Evolutionary conservation across 2,113 vertebrate species (phyloP).

Genomic region (Pipa parva): DNA sequence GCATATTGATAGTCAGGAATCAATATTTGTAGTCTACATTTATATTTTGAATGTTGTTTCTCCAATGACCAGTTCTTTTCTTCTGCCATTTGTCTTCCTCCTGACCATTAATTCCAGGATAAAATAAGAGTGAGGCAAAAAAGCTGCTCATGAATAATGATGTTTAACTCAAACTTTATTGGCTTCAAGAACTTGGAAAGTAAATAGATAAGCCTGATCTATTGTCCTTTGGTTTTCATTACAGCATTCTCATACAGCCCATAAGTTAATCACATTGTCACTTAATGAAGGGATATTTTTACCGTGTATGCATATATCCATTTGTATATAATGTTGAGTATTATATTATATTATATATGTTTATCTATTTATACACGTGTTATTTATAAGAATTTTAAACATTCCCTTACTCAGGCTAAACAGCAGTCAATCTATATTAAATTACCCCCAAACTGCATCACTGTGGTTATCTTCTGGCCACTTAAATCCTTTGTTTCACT

Average conservation of each 20-base stretch:
- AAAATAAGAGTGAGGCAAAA: slow-evolving; percentile 50
- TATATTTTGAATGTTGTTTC: slow-evolving; percentile 46
- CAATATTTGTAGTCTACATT: slow-evolving; percentile 55
- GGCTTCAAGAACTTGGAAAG: slow-evolving; percentile 34
- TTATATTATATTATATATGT: too few species aligned
- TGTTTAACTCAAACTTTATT: slow-evolving; percentile 34
- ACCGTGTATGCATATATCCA: too few species aligned
- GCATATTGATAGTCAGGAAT: slow-evolving; percentile 49
- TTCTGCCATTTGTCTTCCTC: slow-evolving; percentile 47
- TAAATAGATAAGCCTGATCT: slow-evolving; percentile 36
- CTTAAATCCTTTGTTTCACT: too few species aligned
- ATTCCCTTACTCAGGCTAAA: too few species aligned
- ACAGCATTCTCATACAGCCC: slow-evolving; percentile 1
- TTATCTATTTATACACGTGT: too few species aligned
- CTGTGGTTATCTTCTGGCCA: too few species aligned
- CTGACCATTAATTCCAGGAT: slow-evolving; percentile 34
- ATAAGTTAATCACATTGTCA: too few species aligned
- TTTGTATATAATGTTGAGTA: too few species aligned
- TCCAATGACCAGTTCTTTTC: slow-evolving; percentile 56
- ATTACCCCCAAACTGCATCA: too few species aligned
- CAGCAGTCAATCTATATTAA: too few species aligned
- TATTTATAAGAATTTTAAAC: too few species aligned
- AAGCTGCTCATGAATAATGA: slow-evolving; percentile 36
- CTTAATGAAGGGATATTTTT: too few species aligned
- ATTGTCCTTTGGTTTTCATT: slow-evolving; percentile 28